These are phyloP conservation scores for Ameiurus melas DNA, from an alignment of 2,113 vertebrate species.

Conservation along the genomic window DNA sequence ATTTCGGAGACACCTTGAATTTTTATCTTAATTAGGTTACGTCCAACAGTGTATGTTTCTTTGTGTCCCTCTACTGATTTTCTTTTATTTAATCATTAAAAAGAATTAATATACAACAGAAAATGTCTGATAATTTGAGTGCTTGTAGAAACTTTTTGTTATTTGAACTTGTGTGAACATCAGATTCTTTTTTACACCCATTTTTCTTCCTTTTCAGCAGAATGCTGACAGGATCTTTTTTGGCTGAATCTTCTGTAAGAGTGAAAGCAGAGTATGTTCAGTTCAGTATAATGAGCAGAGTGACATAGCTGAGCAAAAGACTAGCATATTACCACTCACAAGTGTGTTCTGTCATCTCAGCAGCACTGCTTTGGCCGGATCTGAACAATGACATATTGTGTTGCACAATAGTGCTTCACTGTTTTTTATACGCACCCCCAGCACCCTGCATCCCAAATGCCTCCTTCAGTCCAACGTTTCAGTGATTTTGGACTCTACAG, in stretches of 20 bases:
- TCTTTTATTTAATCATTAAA: neutral
- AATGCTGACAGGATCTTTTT: neutral
- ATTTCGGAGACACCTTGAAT: neutral
- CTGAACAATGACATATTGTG: constrained; percentile 71
- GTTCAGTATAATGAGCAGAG: constrained; percentile 24
- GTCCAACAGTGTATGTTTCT: neutral
- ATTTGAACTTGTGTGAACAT: neutral
- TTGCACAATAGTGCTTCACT: constrained; percentile 64
- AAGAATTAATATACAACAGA: neutral
- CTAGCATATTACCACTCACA: constrained; percentile 52
- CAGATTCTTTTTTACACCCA: neutral
- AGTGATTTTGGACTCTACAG: constrained; percentile 51
- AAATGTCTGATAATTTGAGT: neutral
- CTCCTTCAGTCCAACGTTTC: constrained; percentile 54
- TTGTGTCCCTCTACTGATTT: neutral
- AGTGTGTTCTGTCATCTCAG: constrained; percentile 58
- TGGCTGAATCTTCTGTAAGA: neutral
- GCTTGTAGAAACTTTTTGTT: neutral
- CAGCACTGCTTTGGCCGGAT: constrained; percentile 44
- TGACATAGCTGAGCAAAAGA: constrained; percentile 41
- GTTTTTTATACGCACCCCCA: constrained; percentile 65
- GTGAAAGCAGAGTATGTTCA: constrained; percentile 28
- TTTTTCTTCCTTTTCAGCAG: neutral
- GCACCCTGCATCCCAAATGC: constrained; percentile 56
- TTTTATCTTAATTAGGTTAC: neutral